Evolutionary conservation across 2,113 vertebrate genomes (phyloP).

Genomic region (Crotalus tigris): DNA sequence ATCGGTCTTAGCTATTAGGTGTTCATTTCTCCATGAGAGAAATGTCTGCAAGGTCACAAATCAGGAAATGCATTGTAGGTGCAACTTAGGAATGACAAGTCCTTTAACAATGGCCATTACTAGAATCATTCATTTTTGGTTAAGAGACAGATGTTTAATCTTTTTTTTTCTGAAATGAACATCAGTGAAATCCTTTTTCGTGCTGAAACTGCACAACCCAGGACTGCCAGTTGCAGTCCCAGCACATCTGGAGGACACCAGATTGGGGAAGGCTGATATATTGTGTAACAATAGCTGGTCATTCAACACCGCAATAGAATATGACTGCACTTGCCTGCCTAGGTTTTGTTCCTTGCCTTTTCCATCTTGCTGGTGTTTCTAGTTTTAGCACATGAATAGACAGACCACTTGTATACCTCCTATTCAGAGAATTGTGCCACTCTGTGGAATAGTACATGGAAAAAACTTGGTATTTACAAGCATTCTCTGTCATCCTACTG

Average conservation of each 20-base stretch:
- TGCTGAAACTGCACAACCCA: neutral
- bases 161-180: neutral
- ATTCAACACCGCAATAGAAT: neutral
- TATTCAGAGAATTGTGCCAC: neutral
- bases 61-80: neutral
- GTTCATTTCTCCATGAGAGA: no score
- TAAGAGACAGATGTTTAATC: neutral
- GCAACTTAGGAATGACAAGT: neutral
- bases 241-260: neutral
- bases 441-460: neutral
- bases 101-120: neutral
- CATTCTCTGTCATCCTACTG: constrained; percentile 41
- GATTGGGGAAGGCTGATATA: neutral
- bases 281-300: neutral
- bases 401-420: neutral
- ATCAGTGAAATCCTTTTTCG: neutral
- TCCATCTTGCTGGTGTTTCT: neutral
- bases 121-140: neutral
- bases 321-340: neutral
- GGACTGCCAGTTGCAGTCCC: neutral
- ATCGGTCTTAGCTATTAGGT: neutral
- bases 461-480: constrained; percentile 6
- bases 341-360: neutral
- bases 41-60: neutral
- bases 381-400: neutral